Base-by-base conservation (phyloP, 2,113 vertebrate species). In the Alosa alosa region DNA sequence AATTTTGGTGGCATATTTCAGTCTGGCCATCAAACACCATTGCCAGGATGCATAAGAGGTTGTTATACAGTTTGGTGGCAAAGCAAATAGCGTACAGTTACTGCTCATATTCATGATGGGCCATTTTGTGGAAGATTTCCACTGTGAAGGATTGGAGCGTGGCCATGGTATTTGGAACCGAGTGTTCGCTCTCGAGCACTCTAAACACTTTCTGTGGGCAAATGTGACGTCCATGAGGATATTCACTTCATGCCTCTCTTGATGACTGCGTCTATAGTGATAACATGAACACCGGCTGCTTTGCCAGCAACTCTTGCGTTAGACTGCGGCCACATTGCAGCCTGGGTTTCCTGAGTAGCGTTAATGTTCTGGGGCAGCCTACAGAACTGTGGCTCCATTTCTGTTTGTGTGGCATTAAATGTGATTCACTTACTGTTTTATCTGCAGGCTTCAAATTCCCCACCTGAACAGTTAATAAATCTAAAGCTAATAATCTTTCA, bases 361-460 rank as follows among this genome's bases (percentile, higher is more conserved):
- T 90, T 93, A 92, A 72, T 90, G 90, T 90, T 50, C 41, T 78
- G 82, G 88, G 86, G 87, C 90, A 90, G 92, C 91, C 87, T 91
- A 15, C 11, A 90, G 93, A 91, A 88, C 92, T 92, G 88, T 86
- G 75, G 17, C 87, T 91, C 84, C 86, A 92, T 91, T 89, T 85
- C 85, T 91, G 83, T 90, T 89, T 86, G 86, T 86, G 90, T 88
- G 90, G 90, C 90, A 94, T 93, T 94, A 84, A 93, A 94, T 91
- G 93, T 90, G 93, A 92, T 89, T 93, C 36, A 13, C 72, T 39
- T 36, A 13, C 72, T 39, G 36, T 36, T 78, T 39, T 36, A 78
- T 78, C 31, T 36, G 31, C 68, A 68, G 57, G 41, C 68, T 68
- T 64, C 31, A 39, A 31, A 78, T 78, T 39, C 25, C 72, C 72